Evolutionary conservation across 2,888 invertebrate species (phyloP).

Genomic region (Sinelater perroti): DNA sequence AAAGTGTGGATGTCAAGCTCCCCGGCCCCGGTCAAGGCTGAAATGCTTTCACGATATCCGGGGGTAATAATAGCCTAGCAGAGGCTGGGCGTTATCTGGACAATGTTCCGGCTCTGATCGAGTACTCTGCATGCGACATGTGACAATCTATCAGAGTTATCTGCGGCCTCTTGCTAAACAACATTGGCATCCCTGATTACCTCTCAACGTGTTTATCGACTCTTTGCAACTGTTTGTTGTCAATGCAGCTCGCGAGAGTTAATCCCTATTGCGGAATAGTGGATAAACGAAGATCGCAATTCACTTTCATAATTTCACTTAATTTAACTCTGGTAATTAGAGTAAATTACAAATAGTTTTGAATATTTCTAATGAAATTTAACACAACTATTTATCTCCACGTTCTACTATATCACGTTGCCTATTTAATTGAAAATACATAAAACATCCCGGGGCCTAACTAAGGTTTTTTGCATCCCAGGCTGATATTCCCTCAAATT

Average conservation of each 20-base stretch:
- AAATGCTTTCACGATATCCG: conserved; percentile 11
- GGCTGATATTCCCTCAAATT: no score
- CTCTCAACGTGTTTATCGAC: conserved; percentile 30
- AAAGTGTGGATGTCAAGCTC: conserved; percentile 3
- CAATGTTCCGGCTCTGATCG: conserved; percentile 28
- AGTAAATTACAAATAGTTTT: no score
- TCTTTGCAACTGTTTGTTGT: conserved; percentile 29
- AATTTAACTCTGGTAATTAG: no score
- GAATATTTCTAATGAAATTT: conserved; percentile 1
- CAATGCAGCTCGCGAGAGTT: not conserved
- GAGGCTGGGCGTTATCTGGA: conserved; percentile 33
- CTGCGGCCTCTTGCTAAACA: conserved; percentile 31
- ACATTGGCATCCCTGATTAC: conserved; percentile 31
- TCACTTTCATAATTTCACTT: no score
- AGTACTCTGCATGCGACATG: conserved; percentile 33
- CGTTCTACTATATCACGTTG: no score
- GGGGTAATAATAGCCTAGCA: conserved; percentile 24
- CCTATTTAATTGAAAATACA: no score
- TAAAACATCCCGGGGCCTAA: no score
- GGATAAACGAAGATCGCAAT: no score
- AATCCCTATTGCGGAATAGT: no score
- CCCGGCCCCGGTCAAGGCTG: conserved; percentile 2
- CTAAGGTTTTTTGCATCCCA: no score
- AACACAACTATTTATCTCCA: no score
- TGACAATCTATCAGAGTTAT: conserved; percentile 35